A percentile compares a stretch with the other conserved stretches of the same genome.
Evolutionary conservation across 2,797 vertebrate species (phyloP).

Genomic region (Xiphophorus birchmanni): DNA sequence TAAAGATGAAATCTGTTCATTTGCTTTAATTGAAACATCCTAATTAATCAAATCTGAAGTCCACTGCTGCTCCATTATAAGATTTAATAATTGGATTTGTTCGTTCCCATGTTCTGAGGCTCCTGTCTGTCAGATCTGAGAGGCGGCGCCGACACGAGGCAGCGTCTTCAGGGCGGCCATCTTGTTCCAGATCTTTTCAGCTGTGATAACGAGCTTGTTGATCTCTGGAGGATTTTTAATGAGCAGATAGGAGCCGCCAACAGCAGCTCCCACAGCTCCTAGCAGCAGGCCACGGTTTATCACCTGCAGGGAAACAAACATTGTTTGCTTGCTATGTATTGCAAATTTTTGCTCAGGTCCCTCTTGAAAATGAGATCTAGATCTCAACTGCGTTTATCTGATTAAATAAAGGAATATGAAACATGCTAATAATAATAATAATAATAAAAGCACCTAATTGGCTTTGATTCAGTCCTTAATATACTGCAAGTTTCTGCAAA

Average conservation of each 20-base stretch:
- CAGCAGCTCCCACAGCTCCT: conserved; percentile 63
- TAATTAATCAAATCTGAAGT: neutral
- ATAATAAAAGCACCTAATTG: neutral
- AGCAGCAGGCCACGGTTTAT: conserved; percentile 83
- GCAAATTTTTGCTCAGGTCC: no score
- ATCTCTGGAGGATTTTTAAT: conserved; percentile 60
- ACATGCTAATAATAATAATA: no score
- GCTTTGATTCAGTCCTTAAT: neutral
- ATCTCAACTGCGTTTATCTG: no score
- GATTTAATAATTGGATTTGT: conserved; percentile 33
- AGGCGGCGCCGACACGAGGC: conserved; percentile 24
- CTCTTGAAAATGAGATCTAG: no score
- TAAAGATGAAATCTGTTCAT: neutral
- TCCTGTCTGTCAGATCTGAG: conserved; percentile 21
- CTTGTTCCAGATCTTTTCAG: conserved; percentile 77
- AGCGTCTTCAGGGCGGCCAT: conserved; percentile 55
- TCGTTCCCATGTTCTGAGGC: conserved; percentile 10
- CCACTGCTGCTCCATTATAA: neutral
- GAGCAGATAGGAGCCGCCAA: conserved; percentile 79
- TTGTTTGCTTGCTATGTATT: no score
- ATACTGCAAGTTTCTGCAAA: neutral
- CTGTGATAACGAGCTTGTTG: conserved; percentile 43
- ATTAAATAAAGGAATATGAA: no score
- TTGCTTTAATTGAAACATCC: neutral
- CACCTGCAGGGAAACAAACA: conserved; percentile 74